A percentile compares a stretch with the other conserved stretches of the same genome.
phyloP scores from a whole-genome alignment of 2,888 invertebrate genomes.

The Steinernema carpocapsae region DNA sequence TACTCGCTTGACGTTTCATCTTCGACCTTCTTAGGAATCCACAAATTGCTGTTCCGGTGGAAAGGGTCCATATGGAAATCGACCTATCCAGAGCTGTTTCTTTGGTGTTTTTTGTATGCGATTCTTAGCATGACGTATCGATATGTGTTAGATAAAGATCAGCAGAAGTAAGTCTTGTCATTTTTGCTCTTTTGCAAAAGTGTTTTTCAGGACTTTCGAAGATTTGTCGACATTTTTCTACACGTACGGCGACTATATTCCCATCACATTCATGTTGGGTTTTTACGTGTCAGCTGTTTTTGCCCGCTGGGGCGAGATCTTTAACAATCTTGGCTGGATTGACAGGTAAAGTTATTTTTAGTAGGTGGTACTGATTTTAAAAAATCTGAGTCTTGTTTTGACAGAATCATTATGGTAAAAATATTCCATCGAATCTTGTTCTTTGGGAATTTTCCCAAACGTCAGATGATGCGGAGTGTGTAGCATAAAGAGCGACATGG shows the following conservation, averaged over 20 bases:
- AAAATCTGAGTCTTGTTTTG: too few species aligned
- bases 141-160: slow-evolving; percentile 45
- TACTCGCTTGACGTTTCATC: slow-evolving; percentile 66
- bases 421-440: background rate
- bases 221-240: slow-evolving; percentile 63
- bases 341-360: too few species aligned
- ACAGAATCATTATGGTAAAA: background rate
- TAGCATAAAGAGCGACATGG: too few species aligned
- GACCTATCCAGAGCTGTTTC: slow-evolving; percentile 56
- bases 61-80: slow-evolving; percentile 57
- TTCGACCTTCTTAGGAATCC: slow-evolving; percentile 63
- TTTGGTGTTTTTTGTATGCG: slow-evolving; percentile 57
- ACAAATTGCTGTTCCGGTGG: slow-evolving; percentile 62
- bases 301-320: slow-evolving; percentile 52
- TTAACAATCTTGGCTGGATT: slow-evolving; percentile 67
- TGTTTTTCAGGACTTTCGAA: slow-evolving; percentile 57
- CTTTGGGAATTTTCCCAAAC: slow-evolving; percentile 23
- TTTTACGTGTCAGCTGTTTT: slow-evolving; percentile 67
- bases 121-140: slow-evolving; percentile 53
- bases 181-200: background rate
- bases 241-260: slow-evolving; percentile 64
- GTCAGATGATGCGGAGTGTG: too few species aligned
- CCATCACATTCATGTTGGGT: slow-evolving; percentile 64
- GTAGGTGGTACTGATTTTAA: slow-evolving; percentile 25
- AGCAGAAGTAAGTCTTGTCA: slow-evolving; percentile 51